phyloP scores from a whole-genome alignment of 2,888 invertebrate genomes.

The Hipparchia semele region DNA sequence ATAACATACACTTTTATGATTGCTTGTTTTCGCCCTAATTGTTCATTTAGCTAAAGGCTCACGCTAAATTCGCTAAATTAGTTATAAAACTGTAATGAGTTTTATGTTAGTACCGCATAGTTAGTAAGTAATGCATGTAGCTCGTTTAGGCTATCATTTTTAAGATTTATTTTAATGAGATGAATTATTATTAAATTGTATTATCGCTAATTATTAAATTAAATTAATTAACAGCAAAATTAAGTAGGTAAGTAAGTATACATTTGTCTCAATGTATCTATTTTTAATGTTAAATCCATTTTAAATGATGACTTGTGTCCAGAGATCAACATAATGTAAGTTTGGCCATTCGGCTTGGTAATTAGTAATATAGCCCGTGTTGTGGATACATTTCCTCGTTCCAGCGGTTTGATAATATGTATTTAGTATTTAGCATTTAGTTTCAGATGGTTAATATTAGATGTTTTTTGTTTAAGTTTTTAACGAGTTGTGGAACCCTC shows the following conservation, averaged over 20 bases:
- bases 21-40: slow-evolving; percentile 9
- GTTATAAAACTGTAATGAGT: not conserved
- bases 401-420: too few species aligned
- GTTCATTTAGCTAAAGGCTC: not conserved
- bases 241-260: not conserved
- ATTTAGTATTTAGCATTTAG: too few species aligned
- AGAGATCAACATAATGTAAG: too few species aligned
- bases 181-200: not conserved
- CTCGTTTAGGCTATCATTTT: not conserved
- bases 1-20: not conserved
- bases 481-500: slow-evolving; percentile 12
- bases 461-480: too few species aligned
- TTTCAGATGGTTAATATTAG: too few species aligned
- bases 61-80: not conserved
- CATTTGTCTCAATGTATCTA: not conserved
- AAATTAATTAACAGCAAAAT: too few species aligned
- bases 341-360: too few species aligned
- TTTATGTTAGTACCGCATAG: not conserved
- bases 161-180: not conserved
- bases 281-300: too few species aligned
- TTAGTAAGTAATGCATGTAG: not conserved
- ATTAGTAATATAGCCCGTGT: too few species aligned
- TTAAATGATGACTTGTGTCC: too few species aligned
- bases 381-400: too few species aligned
- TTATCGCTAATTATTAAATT: too few species aligned